Evolutionary conservation across 2,888 invertebrate genomes (phyloP).

Genomic region (Platycheirus rosarum): DNA sequence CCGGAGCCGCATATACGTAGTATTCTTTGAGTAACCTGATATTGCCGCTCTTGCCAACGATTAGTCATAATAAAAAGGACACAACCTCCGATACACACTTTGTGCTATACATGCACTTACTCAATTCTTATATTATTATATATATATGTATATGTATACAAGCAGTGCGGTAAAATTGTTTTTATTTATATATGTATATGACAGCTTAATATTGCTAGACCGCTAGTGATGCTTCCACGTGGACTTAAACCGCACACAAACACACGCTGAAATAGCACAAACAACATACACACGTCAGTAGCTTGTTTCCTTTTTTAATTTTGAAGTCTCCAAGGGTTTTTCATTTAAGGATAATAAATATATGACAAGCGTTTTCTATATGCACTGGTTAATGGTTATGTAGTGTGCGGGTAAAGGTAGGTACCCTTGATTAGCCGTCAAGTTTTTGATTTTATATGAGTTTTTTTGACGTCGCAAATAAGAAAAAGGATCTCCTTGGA

Average conservation of each 20-base stretch:
- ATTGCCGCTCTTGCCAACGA: conserved; percentile 69
- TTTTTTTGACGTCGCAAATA: conserved; percentile 37
- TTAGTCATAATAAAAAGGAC: conserved; percentile 73
- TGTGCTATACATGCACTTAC: no score
- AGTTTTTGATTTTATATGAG: conserved; percentile 66
- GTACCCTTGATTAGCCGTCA: conserved; percentile 51
- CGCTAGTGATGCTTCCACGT: conserved; percentile 50
- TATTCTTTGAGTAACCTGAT: conserved; percentile 70
- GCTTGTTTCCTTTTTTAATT: conserved; percentile 32
- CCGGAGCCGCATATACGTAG: conserved; percentile 59
- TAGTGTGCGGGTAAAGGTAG: conserved; percentile 12
- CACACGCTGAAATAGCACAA: conserved; percentile 6
- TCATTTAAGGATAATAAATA: conserved; percentile 72
- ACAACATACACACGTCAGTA: conserved; percentile 28
- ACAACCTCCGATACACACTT: conserved; percentile 18
- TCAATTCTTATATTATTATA: no score
- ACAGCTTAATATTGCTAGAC: conserved; percentile 54
- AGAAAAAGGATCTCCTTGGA: conserved; percentile 51
- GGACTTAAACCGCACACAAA: conserved; percentile 20
- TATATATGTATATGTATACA: background rate
- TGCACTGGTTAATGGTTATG: conserved; percentile 27
- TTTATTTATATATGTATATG: conserved; percentile 36
- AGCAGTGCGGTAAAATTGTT: background rate
- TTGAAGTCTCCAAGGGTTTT: conserved; percentile 60
- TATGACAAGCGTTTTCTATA: conserved; percentile 80